Conservation (phyloP, 2,113 vertebrate species). For the Aplodontia rufa region DNA sequence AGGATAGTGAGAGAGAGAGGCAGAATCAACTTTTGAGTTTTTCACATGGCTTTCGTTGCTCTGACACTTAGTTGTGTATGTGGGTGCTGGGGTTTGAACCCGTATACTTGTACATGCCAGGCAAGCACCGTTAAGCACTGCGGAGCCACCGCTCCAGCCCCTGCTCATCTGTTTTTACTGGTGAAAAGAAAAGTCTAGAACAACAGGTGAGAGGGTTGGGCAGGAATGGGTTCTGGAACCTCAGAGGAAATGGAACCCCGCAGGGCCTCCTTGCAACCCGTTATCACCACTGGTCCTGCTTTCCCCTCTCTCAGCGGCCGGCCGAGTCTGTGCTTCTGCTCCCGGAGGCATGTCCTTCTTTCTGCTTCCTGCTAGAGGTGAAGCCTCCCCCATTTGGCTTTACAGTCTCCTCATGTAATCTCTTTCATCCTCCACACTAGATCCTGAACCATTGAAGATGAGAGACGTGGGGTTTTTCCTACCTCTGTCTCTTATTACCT, state of each 20-base stretch:
- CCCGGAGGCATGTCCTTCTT: background rate
- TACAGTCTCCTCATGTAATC: background rate
- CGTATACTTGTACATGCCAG: no score
- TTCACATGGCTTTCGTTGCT: no score
- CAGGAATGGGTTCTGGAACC: background rate
- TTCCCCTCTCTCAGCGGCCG: background rate
- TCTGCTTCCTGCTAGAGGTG: background rate
- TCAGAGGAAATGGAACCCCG: background rate
- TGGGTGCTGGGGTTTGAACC: no score
- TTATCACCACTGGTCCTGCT: background rate
- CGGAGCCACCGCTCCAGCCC: no score
- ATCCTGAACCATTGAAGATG: background rate
- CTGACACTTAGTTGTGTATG: no score
- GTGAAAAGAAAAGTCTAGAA: background rate
- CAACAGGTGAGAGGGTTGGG: background rate
- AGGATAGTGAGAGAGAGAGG: no score
- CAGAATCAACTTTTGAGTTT: no score
- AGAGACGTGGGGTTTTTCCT: background rate
- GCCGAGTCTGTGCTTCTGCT: background rate
- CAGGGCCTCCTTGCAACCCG: background rate
- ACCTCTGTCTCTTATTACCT: background rate
- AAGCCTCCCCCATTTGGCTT: background rate
- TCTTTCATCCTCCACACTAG: background rate
- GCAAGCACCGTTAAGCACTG: no score
- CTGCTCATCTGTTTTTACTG: background rate